phyloP scores from a whole-genome alignment of 2,888 invertebrate genomes.

The Podotricha telesiphe region DNA sequence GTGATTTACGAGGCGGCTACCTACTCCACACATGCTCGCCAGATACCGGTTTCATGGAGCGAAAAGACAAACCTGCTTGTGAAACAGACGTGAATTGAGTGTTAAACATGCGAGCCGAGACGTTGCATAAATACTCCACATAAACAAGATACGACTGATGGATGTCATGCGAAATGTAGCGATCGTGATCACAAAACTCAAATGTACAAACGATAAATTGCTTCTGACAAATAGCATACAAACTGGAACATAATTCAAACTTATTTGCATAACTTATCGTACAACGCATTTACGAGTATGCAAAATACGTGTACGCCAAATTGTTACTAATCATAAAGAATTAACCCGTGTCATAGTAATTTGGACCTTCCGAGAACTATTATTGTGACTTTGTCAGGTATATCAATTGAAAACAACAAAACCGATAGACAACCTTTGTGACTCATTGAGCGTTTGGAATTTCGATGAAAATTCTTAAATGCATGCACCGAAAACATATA shows the following conservation, averaged over 20 bases:
- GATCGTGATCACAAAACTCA: constrained; percentile 34
- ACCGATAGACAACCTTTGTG: constrained; percentile 21
- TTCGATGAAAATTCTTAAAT: constrained; percentile 15
- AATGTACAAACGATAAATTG: constrained; percentile 36
- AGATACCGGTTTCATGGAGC: constrained; percentile 65
- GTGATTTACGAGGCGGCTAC: constrained; percentile 78
- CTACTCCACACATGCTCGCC: constrained; percentile 52
- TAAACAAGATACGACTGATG: constrained; percentile 53
- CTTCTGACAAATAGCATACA: constrained; percentile 37
- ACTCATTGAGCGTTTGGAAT: constrained; percentile 11
- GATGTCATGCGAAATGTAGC: constrained; percentile 50
- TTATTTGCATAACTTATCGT: constrained; percentile 30
- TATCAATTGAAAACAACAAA: constrained; percentile 20
- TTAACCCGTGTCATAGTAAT: constrained; percentile 18
- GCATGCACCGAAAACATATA: not conserved
- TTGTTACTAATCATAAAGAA: constrained; percentile 18
- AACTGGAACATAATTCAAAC: constrained; percentile 23
- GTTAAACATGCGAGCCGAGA: constrained; percentile 67
- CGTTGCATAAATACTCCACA: constrained; percentile 64
- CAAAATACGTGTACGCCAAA: constrained; percentile 27
- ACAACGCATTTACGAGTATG: constrained; percentile 24
- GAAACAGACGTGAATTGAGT: constrained; percentile 73
- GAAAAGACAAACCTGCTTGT: constrained; percentile 67
- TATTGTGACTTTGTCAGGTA: constrained; percentile 35
- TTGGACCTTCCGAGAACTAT: constrained; percentile 37